Base-by-base conservation (phyloP, 1,140 invertebrate species). In the Mesaphorura yosii region DNA sequence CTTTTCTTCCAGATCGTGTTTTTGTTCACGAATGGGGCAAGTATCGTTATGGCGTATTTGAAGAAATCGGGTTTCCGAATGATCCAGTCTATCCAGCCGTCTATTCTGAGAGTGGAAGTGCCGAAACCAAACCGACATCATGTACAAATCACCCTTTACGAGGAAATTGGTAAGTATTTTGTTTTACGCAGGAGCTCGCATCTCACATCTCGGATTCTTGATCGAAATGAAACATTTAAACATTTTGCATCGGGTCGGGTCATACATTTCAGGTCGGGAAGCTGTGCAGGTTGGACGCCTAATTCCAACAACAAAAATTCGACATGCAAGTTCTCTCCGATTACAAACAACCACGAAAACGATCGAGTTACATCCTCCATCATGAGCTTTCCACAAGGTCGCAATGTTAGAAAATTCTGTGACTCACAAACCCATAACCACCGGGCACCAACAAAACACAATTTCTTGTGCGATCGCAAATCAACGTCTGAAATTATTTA, bases 21-120 rank as follows among this genome's bases (percentile, higher is more conserved):
- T 65, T 83, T 14, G 71, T 78, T 1, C 76, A 74, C 54, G 75
- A 82, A 63, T 83, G 78, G 71, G 76, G 76, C 1, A 78, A 77
- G 64, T 81, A 78, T 62, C 73, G 80, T 0, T 83, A 80, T 67
- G 81, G 81, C 19, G 76, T 83, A 1, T 83, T 82, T 65, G 78
- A 81, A 55, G 79, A 82, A 68, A 72, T 76, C 50, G 78, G 79
- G 1, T 78, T 75, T 55, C 58, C 67, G 19, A 71, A 72, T n/a
- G 78, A 81, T 66, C 69, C 71, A 4, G 68, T 79, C 7, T 80
- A 79, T 61, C 78, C 78, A 1, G 50, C 59, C 3, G 25, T 41
- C 19, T 64, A 64, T 25, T 37, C 34, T 17, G 57, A 65, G 28
- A 51, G 41, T 29, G 52, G 53, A 20, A n/a, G n/a, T n/a, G n/a